phyloP scores from a whole-genome alignment of 2,888 invertebrate genomes.

The Platycnemis pennipes region DNA sequence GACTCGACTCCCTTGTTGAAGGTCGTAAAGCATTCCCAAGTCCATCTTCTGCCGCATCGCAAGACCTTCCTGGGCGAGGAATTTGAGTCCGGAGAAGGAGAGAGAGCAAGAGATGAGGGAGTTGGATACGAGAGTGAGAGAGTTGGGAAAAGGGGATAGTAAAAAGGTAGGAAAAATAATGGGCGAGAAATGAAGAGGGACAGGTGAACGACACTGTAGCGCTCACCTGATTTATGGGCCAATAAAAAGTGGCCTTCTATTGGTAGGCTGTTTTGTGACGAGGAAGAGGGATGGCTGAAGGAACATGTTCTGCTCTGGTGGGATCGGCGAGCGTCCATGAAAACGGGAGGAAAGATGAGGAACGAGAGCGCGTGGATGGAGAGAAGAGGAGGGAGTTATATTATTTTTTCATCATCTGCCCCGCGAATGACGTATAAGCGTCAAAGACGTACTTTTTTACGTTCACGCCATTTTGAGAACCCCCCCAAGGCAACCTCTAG shows the following conservation, averaged over 20 bases:
- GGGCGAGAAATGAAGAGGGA: conserved; percentile 48
- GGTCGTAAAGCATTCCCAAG: too few species aligned
- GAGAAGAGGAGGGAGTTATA: not conserved
- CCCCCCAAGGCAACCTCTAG: not conserved
- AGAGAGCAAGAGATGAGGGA: not conserved
- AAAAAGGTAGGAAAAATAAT: conserved; percentile 37
- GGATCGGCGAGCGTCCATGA: not conserved
- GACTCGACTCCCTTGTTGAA: not conserved
- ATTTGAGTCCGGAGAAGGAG: not conserved
- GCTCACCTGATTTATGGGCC: conserved; percentile 43
- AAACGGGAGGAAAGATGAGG: conserved; percentile 11
- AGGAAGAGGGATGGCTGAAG: not conserved
- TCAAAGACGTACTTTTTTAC: not conserved
- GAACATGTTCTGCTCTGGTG: not conserved
- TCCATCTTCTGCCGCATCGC: not conserved
- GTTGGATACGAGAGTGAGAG: too few species aligned
- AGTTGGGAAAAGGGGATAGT: conserved; percentile 1
- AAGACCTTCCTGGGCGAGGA: not conserved
- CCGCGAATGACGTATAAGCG: not conserved
- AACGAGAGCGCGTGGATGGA: not conserved
- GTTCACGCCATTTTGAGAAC: not conserved
- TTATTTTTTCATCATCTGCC: not conserved
- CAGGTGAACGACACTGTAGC: conserved; percentile 45
- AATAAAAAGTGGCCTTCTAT: conserved; percentile 43
- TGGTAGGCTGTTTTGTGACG: conserved; percentile 5